Percentiles rank a stretch among this genome's conserved stretches.
Evolutionary conservation across 2,113 vertebrate species (phyloP).

Genomic region (Macrotus californicus): DNA sequence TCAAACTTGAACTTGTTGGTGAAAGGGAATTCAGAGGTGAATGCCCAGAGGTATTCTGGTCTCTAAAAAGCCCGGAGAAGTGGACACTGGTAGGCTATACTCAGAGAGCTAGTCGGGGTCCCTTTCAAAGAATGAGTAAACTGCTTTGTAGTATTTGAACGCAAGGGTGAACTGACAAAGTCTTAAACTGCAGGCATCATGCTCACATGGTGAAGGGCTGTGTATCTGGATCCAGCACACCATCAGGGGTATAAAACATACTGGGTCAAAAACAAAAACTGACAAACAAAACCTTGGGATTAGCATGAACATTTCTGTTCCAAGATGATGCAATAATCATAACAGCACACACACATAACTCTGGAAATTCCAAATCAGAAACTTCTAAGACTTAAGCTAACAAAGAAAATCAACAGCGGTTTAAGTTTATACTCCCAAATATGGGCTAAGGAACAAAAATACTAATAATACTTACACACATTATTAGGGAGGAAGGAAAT

Average conservation of each 20-base stretch:
- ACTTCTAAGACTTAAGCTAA: slow-evolving; percentile 1
- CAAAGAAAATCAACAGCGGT: slow-evolving; percentile 4
- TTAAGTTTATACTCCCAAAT: slow-evolving; percentile 7
- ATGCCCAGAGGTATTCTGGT: not conserved
- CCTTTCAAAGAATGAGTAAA: not conserved
- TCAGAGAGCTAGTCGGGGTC: not conserved
- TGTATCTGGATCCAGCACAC: not conserved
- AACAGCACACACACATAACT: not conserved
- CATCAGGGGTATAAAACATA: not conserved
- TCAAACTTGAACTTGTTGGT: not conserved
- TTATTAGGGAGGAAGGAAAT: slow-evolving; percentile 49
- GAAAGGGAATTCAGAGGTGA: not conserved
- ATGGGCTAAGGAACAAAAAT: not conserved
- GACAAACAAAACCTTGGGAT: slow-evolving; percentile 1
- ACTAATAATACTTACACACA: slow-evolving; percentile 9
- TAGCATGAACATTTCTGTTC: not conserved
- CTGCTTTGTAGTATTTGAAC: not conserved
- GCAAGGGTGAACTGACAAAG: not conserved
- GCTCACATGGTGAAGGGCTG: not conserved
- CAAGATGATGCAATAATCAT: not conserved
- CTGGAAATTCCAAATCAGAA: slow-evolving; percentile 10
- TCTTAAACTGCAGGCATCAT: not conserved
- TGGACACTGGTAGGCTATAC: not conserved
- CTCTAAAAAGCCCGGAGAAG: not conserved
- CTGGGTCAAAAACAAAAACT: not conserved